Percentiles rank a stretch among this genome's conserved stretches.
Conservation (phyloP, 2,113 vertebrate genomes). For the cat (Felis catus) region F.catus_Fca126_mat1.0 CM031427.1:1170001-1170500, state of each 20-base stretch:
- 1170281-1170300: rapidly evolving
- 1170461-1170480: neutral
- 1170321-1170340: neutral
- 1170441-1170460: too few species aligned
- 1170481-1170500: rapidly evolving
- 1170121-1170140: neutral
- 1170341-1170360: neutral
- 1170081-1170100: neutral
- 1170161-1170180: neutral
- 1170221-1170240: rapidly evolving
- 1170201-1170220: too few species aligned
- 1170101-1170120: rapidly evolving
- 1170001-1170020: too few species aligned
- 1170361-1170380: neutral
- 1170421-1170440: neutral
- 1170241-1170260: neutral
- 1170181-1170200: neutral
- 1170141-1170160: neutral
- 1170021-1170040: neutral
- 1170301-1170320: too few species aligned
- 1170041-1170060: neutral
- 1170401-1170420: neutral
- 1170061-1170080: rapidly evolving
- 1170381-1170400: neutral
- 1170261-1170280: neutral